These are phyloP conservation scores for Nephotettix cincticeps DNA, from an alignment of 1,140 invertebrate genomes.

Conservation along the genomic window DNA sequence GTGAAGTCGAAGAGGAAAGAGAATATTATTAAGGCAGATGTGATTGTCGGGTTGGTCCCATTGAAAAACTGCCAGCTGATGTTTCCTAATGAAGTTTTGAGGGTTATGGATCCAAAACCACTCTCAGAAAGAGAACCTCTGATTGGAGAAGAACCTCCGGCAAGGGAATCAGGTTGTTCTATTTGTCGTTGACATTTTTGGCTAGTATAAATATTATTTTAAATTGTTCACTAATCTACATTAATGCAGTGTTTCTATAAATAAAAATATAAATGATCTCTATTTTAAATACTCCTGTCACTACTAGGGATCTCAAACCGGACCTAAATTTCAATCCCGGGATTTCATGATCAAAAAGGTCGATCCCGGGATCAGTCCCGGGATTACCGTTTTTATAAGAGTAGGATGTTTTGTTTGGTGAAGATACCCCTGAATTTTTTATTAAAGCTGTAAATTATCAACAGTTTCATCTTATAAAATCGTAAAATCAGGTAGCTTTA, in stretches of 20 bases:
- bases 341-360: background rate
- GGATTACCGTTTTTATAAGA: too few relatives aligned
- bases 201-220: background rate
- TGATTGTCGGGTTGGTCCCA: conserved; percentile 42
- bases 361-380: too few relatives aligned
- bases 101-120: conserved; percentile 52
- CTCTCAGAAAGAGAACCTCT: conserved; percentile 42
- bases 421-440: too few relatives aligned
- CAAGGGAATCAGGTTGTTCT: background rate
- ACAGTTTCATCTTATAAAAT: too few relatives aligned
- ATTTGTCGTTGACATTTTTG: background rate
- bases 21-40: conserved; percentile 43
- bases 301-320: background rate
- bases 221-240: background rate
- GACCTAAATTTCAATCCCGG: too few relatives aligned
- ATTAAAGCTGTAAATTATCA: too few relatives aligned
- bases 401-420: too few relatives aligned
- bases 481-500: too few relatives aligned
- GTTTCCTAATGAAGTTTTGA: conserved; percentile 55
- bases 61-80: conserved; percentile 53
- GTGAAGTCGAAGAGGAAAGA: conserved; percentile 40
- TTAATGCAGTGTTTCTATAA: background rate
- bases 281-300: background rate
- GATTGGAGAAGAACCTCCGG: background rate
- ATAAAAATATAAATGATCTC: background rate